Evolutionary conservation across 2,888 invertebrate species (phyloP).

Genomic region (Epirrhoe tristata): DNA sequence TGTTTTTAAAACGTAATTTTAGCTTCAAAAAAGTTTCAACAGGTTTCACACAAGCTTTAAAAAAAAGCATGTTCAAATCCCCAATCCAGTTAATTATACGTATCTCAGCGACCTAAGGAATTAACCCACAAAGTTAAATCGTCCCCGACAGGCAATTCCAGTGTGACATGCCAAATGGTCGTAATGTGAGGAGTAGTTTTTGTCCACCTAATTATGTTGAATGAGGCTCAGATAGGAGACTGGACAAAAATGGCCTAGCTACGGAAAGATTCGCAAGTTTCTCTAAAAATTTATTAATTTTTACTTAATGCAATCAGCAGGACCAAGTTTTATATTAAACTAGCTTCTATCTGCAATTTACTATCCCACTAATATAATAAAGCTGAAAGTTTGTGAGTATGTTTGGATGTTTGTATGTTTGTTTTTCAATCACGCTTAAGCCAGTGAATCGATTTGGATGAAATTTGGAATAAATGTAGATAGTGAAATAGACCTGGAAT

Average conservation of each 20-base stretch:
- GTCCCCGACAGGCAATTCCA: conserved; percentile 40
- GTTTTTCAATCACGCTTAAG: no score
- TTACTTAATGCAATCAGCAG: background rate
- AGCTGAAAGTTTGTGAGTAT: no score
- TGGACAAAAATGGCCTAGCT: background rate
- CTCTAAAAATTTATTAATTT: background rate
- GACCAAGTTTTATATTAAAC: no score
- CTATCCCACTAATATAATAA: no score
- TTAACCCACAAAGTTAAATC: conserved; percentile 45
- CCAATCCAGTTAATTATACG: conserved; percentile 31
- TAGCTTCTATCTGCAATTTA: no score
- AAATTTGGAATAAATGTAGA: no score
- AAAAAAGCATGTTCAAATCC: conserved; percentile 21
- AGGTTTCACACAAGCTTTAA: background rate
- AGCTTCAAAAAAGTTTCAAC: background rate
- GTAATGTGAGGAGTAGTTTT: conserved; percentile 36
- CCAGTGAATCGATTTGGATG: no score
- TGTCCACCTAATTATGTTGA: conserved; percentile 11
- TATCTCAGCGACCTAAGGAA: conserved; percentile 31
- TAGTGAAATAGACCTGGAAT: no score
- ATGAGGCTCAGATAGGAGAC: conserved; percentile 5
- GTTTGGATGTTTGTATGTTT: no score
- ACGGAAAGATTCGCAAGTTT: background rate
- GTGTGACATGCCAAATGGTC: conserved; percentile 46
- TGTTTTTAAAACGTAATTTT: background rate